phyloP scores from a whole-genome alignment of 2,888 invertebrate species.

The Chymomyza caudatula region DNA sequence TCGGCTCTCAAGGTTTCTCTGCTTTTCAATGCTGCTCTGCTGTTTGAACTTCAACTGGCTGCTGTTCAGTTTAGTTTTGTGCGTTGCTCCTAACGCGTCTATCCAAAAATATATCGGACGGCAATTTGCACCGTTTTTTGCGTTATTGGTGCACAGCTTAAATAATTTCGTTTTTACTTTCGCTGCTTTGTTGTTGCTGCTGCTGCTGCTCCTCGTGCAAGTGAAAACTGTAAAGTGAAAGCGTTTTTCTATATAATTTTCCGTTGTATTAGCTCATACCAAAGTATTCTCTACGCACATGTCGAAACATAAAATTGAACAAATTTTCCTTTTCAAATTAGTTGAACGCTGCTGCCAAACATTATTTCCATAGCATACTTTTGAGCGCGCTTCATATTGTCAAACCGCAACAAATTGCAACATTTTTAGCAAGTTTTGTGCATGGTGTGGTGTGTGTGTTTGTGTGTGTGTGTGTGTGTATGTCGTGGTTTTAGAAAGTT shows the following conservation, averaged over 20 bases:
- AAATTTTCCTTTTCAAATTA: background rate
- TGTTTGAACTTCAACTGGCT: slow-evolving; percentile 18
- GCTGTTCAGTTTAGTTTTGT: slow-evolving; percentile 65
- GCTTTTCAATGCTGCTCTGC: slow-evolving; percentile 2
- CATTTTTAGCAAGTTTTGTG: slow-evolving; percentile 42
- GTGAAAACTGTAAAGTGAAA: background rate
- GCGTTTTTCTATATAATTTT: background rate
- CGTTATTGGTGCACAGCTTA: slow-evolving; percentile 35
- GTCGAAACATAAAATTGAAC: too few species aligned
- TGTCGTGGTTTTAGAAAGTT: slow-evolving; percentile 26
- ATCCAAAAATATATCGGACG: slow-evolving; percentile 32
- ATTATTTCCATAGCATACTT: slow-evolving; percentile 31
- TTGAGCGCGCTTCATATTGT: slow-evolving; percentile 33
- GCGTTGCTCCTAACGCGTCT: slow-evolving; percentile 48
- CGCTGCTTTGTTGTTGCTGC: background rate
- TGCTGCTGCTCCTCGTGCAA: background rate
- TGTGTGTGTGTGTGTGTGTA: background rate
- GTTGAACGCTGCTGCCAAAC: background rate
- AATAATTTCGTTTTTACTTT: slow-evolving; percentile 17
- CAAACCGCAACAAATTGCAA: slow-evolving; percentile 18
- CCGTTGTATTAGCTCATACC: too few species aligned
- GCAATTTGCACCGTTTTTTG: slow-evolving; percentile 15
- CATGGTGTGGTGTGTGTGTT: slow-evolving; percentile 6
- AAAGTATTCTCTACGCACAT: too few species aligned
- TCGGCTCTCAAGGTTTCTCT: background rate